Evolutionary conservation across 2,888 invertebrate genomes (phyloP).

Genomic region (Cepaea hortensis): DNA sequence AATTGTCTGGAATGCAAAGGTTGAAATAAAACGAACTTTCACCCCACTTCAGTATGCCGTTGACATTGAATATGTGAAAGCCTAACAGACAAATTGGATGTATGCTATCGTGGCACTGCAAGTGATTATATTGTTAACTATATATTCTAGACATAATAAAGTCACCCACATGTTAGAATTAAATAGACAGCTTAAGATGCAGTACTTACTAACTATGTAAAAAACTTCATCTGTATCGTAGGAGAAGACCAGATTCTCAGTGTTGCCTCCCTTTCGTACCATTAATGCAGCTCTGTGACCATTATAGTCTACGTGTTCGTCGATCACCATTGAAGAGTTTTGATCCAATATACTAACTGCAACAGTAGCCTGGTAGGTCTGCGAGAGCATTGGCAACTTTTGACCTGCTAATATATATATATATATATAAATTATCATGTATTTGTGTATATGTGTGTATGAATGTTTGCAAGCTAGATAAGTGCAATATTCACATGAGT

Average conservation of each 20-base stretch:
- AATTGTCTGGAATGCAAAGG: too few relatives aligned
- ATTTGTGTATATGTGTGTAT: background rate
- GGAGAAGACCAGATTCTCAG: constrained; percentile 35
- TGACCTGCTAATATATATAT: constrained; percentile 32
- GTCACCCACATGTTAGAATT: too few relatives aligned
- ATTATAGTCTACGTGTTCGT: constrained; percentile 45
- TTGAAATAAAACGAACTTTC: too few relatives aligned
- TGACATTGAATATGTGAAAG: too few relatives aligned
- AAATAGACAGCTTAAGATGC: too few relatives aligned
- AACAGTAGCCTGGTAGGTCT: constrained; percentile 41
- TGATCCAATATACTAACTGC: constrained; percentile 40
- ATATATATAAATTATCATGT: background rate
- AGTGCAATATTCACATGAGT: too few relatives aligned
- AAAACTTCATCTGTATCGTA: constrained; percentile 50
- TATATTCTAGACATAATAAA: too few relatives aligned
- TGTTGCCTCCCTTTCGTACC: constrained; percentile 21
- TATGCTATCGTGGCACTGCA: too few relatives aligned
- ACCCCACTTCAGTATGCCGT: too few relatives aligned
- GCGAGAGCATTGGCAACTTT: constrained; percentile 26
- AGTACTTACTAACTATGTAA: constrained; percentile 22
- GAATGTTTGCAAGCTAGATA: background rate
- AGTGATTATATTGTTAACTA: too few relatives aligned
- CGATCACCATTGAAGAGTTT: constrained; percentile 47
- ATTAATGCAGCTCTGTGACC: constrained; percentile 34
- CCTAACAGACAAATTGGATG: too few relatives aligned